Base-by-base conservation (phyloP, 2,113 vertebrate genomes). In the Noturus placidus region DNA sequence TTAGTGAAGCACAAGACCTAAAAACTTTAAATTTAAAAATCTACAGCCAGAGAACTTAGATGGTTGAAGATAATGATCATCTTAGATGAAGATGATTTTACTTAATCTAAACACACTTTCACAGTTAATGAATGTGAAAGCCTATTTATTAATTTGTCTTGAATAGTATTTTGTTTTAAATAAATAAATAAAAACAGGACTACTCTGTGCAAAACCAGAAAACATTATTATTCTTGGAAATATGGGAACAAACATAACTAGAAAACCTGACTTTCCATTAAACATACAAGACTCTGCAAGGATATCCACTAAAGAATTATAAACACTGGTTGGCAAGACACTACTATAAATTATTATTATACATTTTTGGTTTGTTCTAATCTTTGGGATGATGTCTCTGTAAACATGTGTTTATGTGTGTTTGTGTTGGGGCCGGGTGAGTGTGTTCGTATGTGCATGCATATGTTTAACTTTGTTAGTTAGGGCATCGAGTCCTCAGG, bases 391-490 rank as follows among this genome's bases (percentile, higher is more conserved):
- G 3, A 15, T 82, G 22, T 17, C 1, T 61, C 1, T 38, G 20
- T 84, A 42, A 42, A 61, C 0, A 4, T 82, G 30, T 61, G 20
- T 84, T 22, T 77, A 38, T 17, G 22, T 38, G 6, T 67, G 76
- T 81, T 8, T 69, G 42, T 79, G 42, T 79, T 22, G 13, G 7
- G 46, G 76, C 2, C 4, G n/a, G 76, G 74, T 76, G 14, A 79
- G 72, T 84, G n/a, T 83, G 15, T 87, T 38, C 50, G 15, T 59
- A 42, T 74, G 79, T 72, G 27, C 65, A 63, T 56, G 82, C 74
- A 63, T 56, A 46, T 88, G 61, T 88, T 88, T 88, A 88, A 79
- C 87, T 84, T 14, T 76, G n/a, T 77, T 65, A 83, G 81, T 63
- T 52, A 84, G 72, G 82, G 50, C 72, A 88, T 10, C 1, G 63